These are phyloP conservation scores for Embidobia sp. DNA, from an alignment of 2,888 invertebrate genomes.

Conservation along the genomic window DNA sequence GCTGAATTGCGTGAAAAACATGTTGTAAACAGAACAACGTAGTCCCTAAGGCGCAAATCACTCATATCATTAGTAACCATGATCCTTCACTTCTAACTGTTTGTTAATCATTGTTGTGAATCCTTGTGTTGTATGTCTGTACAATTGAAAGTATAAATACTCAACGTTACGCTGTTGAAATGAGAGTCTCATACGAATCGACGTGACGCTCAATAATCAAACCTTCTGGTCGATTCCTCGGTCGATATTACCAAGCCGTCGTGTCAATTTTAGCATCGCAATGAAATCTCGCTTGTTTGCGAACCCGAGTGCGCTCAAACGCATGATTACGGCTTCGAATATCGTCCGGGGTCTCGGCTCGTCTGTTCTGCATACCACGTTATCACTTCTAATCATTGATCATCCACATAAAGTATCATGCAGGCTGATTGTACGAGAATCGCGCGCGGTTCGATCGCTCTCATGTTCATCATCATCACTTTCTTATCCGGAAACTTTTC, in stretches of 20 bases:
- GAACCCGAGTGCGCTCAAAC: neutral
- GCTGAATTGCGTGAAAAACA: too few relatives aligned
- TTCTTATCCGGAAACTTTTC: conserved; percentile 58
- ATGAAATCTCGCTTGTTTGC: neutral
- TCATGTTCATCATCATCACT: conserved; percentile 72
- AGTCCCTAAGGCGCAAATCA: neutral
- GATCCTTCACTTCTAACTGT: conserved; percentile 49
- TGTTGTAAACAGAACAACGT: neutral
- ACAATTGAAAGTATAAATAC: conserved; percentile 81
- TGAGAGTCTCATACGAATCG: conserved; percentile 72
- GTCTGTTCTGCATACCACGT: conserved; percentile 26
- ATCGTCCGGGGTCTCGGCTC: conserved; percentile 22
- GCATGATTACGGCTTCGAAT: conserved; percentile 7
- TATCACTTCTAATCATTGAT: conserved; percentile 40
- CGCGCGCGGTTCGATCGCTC: conserved; percentile 73
- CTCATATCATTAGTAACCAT: neutral
- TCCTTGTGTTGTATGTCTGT: conserved; percentile 80
- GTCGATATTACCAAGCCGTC: conserved; percentile 33
- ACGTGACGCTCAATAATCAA: conserved; percentile 69
- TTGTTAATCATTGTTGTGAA: conserved; percentile 73
- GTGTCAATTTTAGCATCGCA: neutral
- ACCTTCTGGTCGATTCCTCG: conserved; percentile 38
- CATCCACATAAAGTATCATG: conserved; percentile 61
- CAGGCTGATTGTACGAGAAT: conserved; percentile 66
- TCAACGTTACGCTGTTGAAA: conserved; percentile 78